A percentile compares a stretch with the other conserved stretches of the same genome.
These are phyloP conservation scores for Patiria miniata DNA, from an alignment of 35 echinoderm and acorn worm species.

Conservation along the genomic window DNA sequence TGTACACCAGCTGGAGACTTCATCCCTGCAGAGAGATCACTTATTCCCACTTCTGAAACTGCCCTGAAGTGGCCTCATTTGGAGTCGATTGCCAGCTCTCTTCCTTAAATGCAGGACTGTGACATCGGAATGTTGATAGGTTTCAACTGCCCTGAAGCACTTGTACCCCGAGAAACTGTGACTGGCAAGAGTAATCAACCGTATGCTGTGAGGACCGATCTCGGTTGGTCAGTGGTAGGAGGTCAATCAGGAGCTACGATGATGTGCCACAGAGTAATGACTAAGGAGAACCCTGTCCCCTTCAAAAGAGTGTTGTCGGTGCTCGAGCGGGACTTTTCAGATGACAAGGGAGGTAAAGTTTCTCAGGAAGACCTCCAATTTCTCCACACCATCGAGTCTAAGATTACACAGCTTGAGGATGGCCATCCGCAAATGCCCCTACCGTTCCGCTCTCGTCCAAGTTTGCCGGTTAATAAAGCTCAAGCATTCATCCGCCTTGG, in stretches of 20 bases:
- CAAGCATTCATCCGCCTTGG: conserved; percentile 51
- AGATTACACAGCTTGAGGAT: conserved; percentile 19
- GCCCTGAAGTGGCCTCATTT: conserved; percentile 46
- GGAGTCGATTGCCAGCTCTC: not conserved
- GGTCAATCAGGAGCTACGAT: no score
- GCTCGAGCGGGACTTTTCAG: no score
- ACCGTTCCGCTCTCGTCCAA: conserved; percentile 44
- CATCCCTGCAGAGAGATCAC: conserved; percentile 47
- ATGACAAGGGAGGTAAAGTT: no score
- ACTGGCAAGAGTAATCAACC: conserved; percentile 26
- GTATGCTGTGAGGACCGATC: conserved; percentile 57
- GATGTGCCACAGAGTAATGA: no score
- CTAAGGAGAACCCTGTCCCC: no score
- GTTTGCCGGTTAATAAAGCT: conserved; percentile 26
- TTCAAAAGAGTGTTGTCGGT: no score
- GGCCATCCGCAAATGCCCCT: conserved; percentile 59
- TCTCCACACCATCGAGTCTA: no score
- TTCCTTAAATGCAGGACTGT: conserved; percentile 55
- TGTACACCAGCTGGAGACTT: conserved; percentile 45
- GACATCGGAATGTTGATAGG: conserved; percentile 55
- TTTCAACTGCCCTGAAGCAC: conserved; percentile 65
- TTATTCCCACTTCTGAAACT: conserved; percentile 41
- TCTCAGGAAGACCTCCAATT: no score
- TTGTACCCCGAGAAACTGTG: conserved; percentile 36
- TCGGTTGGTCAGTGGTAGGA: conserved; percentile 47